Conservation (phyloP, 2,888 invertebrate species). For the Dasysyrphus albostriatus region DNA sequence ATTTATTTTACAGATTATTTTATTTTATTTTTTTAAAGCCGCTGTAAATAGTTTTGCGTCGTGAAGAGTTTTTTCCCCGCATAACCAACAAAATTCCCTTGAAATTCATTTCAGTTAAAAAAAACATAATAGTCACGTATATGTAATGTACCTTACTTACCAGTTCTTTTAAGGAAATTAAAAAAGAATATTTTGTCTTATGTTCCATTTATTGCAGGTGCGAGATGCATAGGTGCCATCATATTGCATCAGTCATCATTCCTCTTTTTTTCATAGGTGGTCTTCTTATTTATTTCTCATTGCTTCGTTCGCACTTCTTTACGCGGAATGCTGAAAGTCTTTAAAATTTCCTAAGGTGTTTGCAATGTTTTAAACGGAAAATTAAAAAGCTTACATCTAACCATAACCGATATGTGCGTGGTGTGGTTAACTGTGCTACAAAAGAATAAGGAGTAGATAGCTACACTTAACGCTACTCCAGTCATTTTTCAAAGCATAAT, state of each 20-base stretch:
- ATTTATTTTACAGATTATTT: too few species aligned
- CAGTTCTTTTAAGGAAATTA: conserved; percentile 31
- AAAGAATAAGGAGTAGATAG: not conserved
- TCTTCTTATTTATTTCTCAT: conserved; percentile 39
- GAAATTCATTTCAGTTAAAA: conserved; percentile 26
- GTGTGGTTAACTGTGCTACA: not conserved
- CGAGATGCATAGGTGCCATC: conserved; percentile 3
- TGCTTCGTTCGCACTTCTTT: conserved; percentile 1
- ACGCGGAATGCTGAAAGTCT: conserved; percentile 43
- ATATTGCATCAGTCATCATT: not conserved
- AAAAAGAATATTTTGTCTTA: conserved; percentile 28
- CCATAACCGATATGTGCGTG: conserved; percentile 13
- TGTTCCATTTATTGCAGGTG: conserved; percentile 14
- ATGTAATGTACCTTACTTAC: too few species aligned
- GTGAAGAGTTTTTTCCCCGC: not conserved
- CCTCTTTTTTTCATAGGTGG: conserved; percentile 44
- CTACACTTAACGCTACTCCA: conserved; percentile 20
- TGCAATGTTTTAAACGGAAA: conserved; percentile 28
- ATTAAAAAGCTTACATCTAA: conserved; percentile 26
- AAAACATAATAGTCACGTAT: conserved; percentile 13
- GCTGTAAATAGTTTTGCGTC: not conserved
- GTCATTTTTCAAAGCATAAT: conserved; percentile 30
- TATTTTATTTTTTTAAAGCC: too few species aligned
- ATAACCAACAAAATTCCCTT: not conserved
- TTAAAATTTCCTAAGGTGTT: conserved; percentile 63